Percentiles rank a stretch among this genome's conserved stretches.
phyloP scores from a whole-genome alignment of 2,797 vertebrate genomes.

The Silurus lanzhouensis region DNA sequence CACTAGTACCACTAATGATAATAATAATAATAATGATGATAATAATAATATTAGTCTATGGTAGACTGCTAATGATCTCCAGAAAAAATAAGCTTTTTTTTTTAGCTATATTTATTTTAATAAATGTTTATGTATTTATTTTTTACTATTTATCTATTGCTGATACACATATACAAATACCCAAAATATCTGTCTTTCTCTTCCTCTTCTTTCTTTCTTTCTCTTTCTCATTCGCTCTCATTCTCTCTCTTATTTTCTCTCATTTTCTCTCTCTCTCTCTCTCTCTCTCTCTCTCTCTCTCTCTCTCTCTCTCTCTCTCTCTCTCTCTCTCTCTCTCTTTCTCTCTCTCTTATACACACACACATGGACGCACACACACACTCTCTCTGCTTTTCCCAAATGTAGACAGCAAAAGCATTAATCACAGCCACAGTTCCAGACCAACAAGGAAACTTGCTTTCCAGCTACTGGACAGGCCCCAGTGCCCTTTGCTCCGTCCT shows the following conservation, averaged over 20 bases:
- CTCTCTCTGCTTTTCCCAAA: slow-evolving; percentile 44
- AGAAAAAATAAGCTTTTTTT: neutral
- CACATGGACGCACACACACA: neutral
- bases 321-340: neutral
- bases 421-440: slow-evolving; percentile 58
- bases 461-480: slow-evolving; percentile 31
- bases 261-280: neutral
- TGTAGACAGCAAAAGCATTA: slow-evolving; percentile 56
- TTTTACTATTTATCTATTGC: neutral
- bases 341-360: neutral
- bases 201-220: no score
- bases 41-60: neutral
- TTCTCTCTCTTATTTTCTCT: neutral
- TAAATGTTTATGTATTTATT: no score
- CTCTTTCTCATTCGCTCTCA: neutral
- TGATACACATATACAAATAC: neutral
- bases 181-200: no score
- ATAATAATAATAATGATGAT: no score
- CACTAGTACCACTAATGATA: neutral
- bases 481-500: slow-evolving; percentile 48
- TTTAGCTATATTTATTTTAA: no score
- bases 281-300: neutral
- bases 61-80: neutral
- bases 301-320: neutral
- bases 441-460: slow-evolving; percentile 59